A percentile compares a stretch with the other conserved stretches of the same genome.
phyloP scores from a whole-genome alignment of 2,113 vertebrate genomes.

The Daphoenositta chrysoptera region DNA sequence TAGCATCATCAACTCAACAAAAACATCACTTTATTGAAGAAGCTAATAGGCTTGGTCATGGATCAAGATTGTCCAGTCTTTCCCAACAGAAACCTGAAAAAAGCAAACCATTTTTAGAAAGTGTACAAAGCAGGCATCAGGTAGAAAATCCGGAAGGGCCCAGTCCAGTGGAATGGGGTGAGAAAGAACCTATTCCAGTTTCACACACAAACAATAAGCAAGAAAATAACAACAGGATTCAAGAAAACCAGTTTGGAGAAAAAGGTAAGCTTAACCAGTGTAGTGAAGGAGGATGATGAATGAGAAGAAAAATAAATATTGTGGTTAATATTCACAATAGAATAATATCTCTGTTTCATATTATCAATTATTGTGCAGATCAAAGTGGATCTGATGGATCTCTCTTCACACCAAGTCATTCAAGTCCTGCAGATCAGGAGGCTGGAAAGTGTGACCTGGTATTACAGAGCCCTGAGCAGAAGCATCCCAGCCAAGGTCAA shows the following conservation, averaged over 20 bases:
- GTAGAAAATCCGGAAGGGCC: conserved; percentile 35
- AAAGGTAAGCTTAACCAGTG: conserved; percentile 17
- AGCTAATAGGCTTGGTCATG: conserved; percentile 7
- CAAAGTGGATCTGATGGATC: background rate
- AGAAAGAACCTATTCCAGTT: conserved; percentile 22
- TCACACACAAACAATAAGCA: background rate
- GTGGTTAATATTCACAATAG: background rate
- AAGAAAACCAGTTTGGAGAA: conserved; percentile 14
- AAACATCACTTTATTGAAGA: conserved; percentile 55
- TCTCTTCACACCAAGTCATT: background rate
- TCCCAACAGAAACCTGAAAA: conserved; percentile 64
- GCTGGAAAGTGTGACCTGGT: background rate
- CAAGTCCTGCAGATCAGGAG: background rate
- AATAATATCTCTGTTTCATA: background rate
- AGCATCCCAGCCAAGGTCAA: background rate
- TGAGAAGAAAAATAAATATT: background rate
- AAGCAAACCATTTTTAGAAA: conserved; percentile 68
- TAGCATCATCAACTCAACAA: conserved; percentile 66
- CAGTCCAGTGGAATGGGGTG: conserved; percentile 46
- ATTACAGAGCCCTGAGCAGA: background rate
- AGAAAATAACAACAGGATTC: conserved; percentile 3
- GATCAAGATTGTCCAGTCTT: conserved; percentile 45
- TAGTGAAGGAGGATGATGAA: background rate
- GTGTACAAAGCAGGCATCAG: conserved; percentile 52
- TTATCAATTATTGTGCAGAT: background rate